Evolutionary conservation across 2,888 invertebrate genomes (phyloP), one percentile per base, ranked within the genome.

Genomic region (Saturnia japonica): DNA sequence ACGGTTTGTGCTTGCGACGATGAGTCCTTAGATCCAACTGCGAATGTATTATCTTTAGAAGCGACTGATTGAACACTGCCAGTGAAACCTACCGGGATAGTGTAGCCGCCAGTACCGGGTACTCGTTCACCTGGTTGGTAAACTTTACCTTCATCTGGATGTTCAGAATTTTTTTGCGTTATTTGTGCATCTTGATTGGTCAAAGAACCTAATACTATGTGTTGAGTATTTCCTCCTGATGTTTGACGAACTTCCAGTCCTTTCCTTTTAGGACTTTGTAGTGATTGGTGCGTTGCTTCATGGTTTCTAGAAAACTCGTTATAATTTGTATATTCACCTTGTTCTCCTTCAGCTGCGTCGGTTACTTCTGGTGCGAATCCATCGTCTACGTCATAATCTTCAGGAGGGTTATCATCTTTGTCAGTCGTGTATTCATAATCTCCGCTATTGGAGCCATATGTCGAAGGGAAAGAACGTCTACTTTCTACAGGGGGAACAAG

Each of bases 1-100:
- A 96, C 95, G 1, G 95, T 96, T 85, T 96, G 96, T 2, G 96
- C 95, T 87, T 96, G 96, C 8, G 96, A 95, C 75, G 96, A 95
- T 43, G 95, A 95, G 71, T 93, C 91, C 45, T 91, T 93, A 8
- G 94, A 91, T 7, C 96, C 95, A 2, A 94, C 88, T 0, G 95
- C 94, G 69, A 95, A 95, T 1, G 95, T 95, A 77, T 94, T 89
- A 22, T 94, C 94, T 70, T 95, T 95, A 28, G 95, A 95, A 0
- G 96, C 95, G 9, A 95, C 94, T 0, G 96, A 96, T 67, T 96
- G 95, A 70, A 95, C 95, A 68, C 96, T 96, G 69, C 96, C 94
- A 70, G 96, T 93, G 86, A 95, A 95, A 73, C 97, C 95, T 73
- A 95, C 82, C 72, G 97, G 96, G 86, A 97, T 94, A 77, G 95